A percentile compares a stretch with the other conserved stretches of the same genome.
phyloP scores from a whole-genome alignment of 1,140 invertebrate genomes.

The Macrocentrus cingulum region DNA sequence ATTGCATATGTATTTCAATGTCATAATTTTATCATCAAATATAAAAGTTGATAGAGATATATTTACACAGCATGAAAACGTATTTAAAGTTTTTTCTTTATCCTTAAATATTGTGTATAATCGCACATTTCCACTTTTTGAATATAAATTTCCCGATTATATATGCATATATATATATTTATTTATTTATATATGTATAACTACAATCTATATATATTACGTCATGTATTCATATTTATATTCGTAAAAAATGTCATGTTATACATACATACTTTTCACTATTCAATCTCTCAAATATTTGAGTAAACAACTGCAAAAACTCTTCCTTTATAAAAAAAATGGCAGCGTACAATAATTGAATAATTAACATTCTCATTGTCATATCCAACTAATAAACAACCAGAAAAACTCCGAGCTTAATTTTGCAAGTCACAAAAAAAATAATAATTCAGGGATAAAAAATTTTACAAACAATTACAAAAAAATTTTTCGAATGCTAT shows the following conservation, averaged over 20 bases:
- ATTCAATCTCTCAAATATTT: slow-evolving; percentile 2
- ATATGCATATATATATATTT: background rate
- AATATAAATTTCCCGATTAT: background rate
- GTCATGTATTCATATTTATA: background rate
- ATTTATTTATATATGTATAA: background rate
- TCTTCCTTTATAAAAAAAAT: background rate
- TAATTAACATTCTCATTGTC: background rate
- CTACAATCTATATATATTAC: background rate
- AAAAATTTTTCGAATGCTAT: background rate
- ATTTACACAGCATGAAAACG: slow-evolving; percentile 40
- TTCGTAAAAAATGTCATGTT: slow-evolving; percentile 17
- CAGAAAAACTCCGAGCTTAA: background rate
- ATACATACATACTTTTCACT: background rate
- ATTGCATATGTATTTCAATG: slow-evolving; percentile 46
- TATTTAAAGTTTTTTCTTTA: slow-evolving; percentile 21
- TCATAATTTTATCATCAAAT: slow-evolving; percentile 45
- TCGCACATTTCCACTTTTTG: background rate
- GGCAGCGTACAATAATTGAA: background rate
- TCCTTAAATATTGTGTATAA: slow-evolving; percentile 1
- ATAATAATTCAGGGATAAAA: slow-evolving; percentile 22
- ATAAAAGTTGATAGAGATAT: slow-evolving; percentile 42
- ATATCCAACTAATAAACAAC: background rate
- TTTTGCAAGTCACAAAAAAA: background rate
- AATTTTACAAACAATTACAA: background rate
- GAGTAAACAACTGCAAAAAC: background rate